Base-by-base conservation (phyloP, 2,888 invertebrate species). In the Chloroclysta siterata region DNA sequence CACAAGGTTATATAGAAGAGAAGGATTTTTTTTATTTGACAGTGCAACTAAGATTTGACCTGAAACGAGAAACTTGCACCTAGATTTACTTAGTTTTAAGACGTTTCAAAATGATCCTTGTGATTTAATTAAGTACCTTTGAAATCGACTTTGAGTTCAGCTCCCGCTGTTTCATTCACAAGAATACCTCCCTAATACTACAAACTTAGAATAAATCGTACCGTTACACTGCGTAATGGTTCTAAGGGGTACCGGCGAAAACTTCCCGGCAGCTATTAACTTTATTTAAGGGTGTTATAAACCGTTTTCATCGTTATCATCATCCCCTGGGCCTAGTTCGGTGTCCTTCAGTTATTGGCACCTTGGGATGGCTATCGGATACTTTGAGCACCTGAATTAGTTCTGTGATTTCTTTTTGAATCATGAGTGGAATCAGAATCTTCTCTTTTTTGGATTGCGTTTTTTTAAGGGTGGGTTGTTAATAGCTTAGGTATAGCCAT, bases 241-340 rank as follows among this genome's bases (percentile, higher is more conserved):
- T 81, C 82, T 84, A 82, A 83, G 85, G 89, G 90, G 88, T 84
- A 85, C 67, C 86, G 83, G 79, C 84, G 89, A 89, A 90, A 90
- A 90, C 87, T 91, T 89, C 84, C 81, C 74, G 81, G 81, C 82
- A 79, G 89, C 90, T 87, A 91, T 91, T 89, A 91, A 91, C 83
- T 88, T 91, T 90, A 90, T 91, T 91, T 90, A 90, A 90, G 90
- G 82, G 84, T 83, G 89, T 88, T 90, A 89, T 90, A 90, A 91
- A 91, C 80, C 87, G 88, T 85, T 90, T 88, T 85, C 84, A 85
- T 83, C 87, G 89, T 87, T 91, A 90, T 90, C 90, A 85, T 84
- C 77, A 82, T 85, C 87, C 87, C 87, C 68, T 72, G 83, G 82
- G 86, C 78, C 81, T 84, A 84, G 87, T 87, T 86, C 72, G 80